Evolutionary conservation across 2,888 invertebrate species (phyloP).

Genomic region (Drosophila gaucha): DNA sequence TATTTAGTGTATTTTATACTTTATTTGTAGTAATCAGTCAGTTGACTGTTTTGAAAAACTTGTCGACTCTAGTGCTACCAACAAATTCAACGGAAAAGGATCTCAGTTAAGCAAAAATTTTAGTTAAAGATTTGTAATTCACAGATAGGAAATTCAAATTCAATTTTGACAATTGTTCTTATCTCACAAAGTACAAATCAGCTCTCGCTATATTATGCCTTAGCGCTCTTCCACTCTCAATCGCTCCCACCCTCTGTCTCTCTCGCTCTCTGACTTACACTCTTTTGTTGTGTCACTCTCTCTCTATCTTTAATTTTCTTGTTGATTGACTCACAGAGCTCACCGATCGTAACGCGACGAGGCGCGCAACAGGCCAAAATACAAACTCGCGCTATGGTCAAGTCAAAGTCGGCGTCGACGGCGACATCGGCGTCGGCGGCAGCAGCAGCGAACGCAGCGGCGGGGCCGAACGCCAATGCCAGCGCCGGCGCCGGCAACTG

Average conservation of each 20-base stretch:
- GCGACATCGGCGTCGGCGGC: conserved; percentile 16
- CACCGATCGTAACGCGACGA: conserved; percentile 87
- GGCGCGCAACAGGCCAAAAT: conserved; percentile 88
- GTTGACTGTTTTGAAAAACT: not conserved
- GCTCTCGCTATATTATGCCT: not conserved
- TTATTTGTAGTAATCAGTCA: conserved; percentile 1
- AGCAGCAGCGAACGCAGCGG: conserved; percentile 36
- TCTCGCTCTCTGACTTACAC: not conserved
- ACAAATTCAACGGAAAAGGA: not conserved
- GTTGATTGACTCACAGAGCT: conserved; percentile 70
- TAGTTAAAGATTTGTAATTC: not conserved
- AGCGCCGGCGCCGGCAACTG: conserved; percentile 5
- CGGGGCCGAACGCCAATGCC: conserved; percentile 10
- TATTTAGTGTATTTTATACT: conserved; percentile 8
- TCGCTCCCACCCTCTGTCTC: not conserved
- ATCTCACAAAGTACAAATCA: not conserved
- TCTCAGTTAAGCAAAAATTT: conserved; percentile 3
- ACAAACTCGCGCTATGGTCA: conserved; percentile 88
- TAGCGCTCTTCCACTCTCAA: too few relatives aligned
- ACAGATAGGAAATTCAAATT: not conserved
- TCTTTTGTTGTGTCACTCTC: not conserved
- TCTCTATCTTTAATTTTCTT: not conserved
- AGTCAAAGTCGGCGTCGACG: conserved; percentile 56
- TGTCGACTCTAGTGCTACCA: not conserved
- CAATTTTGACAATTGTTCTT: not conserved